Conservation (phyloP, 2,113 vertebrate species). For the Clupea harengus region DNA sequence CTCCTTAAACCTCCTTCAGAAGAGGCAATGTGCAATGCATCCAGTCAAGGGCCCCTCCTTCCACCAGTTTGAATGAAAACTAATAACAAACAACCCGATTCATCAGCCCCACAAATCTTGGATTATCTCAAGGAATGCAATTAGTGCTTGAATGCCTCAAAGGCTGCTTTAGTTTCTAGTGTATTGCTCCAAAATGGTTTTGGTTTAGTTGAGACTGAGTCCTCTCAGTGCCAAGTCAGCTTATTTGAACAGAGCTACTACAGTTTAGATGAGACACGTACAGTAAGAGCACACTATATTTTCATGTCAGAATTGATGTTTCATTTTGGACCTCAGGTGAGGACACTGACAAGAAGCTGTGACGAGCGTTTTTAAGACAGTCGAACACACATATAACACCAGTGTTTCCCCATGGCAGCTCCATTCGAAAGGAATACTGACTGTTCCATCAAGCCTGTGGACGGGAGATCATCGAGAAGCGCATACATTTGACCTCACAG, state of each 20-base stretch:
- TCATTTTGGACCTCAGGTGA: no score
- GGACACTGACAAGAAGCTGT: no score
- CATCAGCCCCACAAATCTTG: conserved; percentile 15
- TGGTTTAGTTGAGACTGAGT: neutral
- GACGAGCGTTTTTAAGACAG: no score
- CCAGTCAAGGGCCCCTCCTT: neutral
- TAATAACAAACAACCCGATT: conserved; percentile 18
- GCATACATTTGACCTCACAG: no score
- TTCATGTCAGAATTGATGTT: neutral
- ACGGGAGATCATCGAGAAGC: no score
- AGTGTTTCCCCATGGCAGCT: no score
- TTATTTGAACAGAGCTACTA: neutral
- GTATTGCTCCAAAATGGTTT: conserved; percentile 13
- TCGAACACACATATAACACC: no score
- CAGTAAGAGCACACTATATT: neutral
- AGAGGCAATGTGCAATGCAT: neutral
- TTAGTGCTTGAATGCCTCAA: neutral
- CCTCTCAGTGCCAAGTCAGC: neutral
- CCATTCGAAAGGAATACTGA: no score
- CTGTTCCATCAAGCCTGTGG: no score
- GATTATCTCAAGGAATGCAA: conserved; percentile 22
- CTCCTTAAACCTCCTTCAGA: neutral
- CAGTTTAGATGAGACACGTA: neutral
- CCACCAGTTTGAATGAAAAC: conserved; percentile 15
- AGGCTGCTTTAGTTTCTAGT: neutral